A percentile compares a stretch with the other conserved stretches of the same genome.
These are phyloP conservation scores for Crotalus tigris DNA, from an alignment of 2,113 vertebrate species.

Conservation along the genomic window DNA sequence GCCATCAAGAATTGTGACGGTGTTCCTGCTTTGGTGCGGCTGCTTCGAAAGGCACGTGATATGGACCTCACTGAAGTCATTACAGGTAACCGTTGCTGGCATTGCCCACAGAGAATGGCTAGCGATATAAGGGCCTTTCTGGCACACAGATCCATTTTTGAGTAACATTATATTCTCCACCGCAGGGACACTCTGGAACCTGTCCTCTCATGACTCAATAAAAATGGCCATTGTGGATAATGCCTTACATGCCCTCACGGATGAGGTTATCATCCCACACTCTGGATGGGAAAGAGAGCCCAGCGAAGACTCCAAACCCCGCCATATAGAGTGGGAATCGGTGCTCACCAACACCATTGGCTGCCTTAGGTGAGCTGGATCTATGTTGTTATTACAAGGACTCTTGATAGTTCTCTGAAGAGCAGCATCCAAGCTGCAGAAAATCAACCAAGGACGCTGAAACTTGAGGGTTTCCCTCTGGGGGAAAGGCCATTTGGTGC, in stretches of 20 bases:
- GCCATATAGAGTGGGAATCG: conserved; percentile 91
- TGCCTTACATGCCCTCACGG: conserved; percentile 84
- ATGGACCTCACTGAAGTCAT: conserved; percentile 91
- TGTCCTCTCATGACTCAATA: conserved; percentile 94
- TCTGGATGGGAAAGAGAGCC: conserved; percentile 90
- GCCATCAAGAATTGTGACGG: conserved; percentile 98
- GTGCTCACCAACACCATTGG: conserved; percentile 94
- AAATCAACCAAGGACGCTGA: background rate
- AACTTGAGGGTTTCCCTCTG: background rate
- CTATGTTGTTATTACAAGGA: background rate
- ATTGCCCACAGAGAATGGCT: background rate
- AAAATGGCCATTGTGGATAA: conserved; percentile 98
- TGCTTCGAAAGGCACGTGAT: conserved; percentile 86
- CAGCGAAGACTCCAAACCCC: conserved; percentile 86
- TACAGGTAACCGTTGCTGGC: conserved; percentile 76
- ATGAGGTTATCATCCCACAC: conserved; percentile 89
- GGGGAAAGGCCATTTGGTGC: background rate
- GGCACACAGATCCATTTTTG: fast-evolving
- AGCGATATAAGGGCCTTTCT: fast-evolving
- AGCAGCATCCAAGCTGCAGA: background rate
- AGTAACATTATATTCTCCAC: fast-evolving
- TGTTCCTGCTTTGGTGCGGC: conserved; percentile 82
- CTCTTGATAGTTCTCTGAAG: background rate
- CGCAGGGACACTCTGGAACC: conserved; percentile 92
- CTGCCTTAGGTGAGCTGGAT: conserved; percentile 84